These are phyloP conservation scores for Taxidea taxus DNA, from an alignment of 2,113 vertebrate genomes.

Conservation along the genomic window DNA sequence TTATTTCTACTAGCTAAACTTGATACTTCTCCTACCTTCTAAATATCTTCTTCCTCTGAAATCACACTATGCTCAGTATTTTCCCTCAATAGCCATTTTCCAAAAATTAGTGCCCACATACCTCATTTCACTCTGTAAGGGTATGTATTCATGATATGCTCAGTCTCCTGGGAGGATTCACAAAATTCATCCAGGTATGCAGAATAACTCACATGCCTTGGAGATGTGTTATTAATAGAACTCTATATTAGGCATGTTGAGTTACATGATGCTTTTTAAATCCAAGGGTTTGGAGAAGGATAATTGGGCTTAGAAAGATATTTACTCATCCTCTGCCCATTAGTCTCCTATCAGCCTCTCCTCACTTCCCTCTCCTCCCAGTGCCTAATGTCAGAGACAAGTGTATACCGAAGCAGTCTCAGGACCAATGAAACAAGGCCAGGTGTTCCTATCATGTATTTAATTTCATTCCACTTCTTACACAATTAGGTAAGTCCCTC, in stretches of 20 bases:
- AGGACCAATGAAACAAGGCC: not conserved
- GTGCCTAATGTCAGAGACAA: not conserved
- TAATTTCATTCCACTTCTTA: not conserved
- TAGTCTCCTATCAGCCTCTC: not conserved
- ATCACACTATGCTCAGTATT: not conserved
- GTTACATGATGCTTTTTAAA: not conserved
- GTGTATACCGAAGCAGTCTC: not conserved
- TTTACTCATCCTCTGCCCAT: conserved; percentile 1
- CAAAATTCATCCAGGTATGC: not conserved
- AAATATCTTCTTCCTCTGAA: not conserved
- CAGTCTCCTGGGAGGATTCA: not conserved
- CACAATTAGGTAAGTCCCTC: not conserved
- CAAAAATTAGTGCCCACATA: not conserved
- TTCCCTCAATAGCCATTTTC: not conserved
- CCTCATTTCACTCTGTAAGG: not conserved
- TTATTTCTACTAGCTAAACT: not conserved
- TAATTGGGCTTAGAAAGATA: conserved; percentile 18
- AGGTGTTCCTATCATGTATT: not conserved
- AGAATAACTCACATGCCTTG: not conserved
- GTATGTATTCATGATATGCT: not conserved
- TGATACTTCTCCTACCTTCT: not conserved
- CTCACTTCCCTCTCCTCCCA: not conserved
- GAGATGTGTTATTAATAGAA: conserved; percentile 14
- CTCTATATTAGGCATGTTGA: conserved; percentile 19
- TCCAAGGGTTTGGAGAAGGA: conserved; percentile 14